Base-by-base conservation (phyloP, 2,113 vertebrate species). In the Hyperoodon ampullatus region DNA sequence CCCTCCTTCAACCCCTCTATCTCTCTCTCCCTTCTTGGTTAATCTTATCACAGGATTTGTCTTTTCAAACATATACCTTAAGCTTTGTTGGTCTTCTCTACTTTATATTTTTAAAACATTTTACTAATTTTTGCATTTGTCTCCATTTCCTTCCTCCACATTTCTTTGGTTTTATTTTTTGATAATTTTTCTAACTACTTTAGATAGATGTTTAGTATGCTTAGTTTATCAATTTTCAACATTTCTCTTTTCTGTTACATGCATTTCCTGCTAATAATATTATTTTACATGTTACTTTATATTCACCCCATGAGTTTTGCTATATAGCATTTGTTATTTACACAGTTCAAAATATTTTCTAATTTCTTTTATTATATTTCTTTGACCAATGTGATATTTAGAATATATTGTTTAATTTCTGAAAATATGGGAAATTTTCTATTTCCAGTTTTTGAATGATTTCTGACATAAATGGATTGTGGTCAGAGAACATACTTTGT, bases 111-210 rank as follows among this genome's bases (percentile, higher is more conserved):
- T 90, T 42, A 71, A 68, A 58, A 94, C 19, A 72, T 81, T 65
- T 66, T 86, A 21, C 71, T 50, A 24, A 50, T 81, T 66, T 85
- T 77, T 81, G 1, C 5, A 18, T 60, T 87, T 74, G 50, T 58
- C 5, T 60, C 72, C 6, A 58, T 89, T 74, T 83, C 3, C 18
- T 91, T 72, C 0, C 65, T 53, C 23, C 2, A 35, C 11, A 66
- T 86, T 72, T 85, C 47, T 96, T 85, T 93, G 44, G 24, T 71
- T 90, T 78, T 72, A 55, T 42, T 80, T 88, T 44, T 35, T 86
- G 35, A 85, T 65, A 90, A 26, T 80, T 86, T 90, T 86, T 94
- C 10, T 81, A 66, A 66, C 10, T 39, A 90, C 33, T 47, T 94
- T 71, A 55, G 21, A 63, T 15, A 71, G 19, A 23, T 58, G 3